Evolutionary conservation across 2,888 invertebrate genomes (phyloP).

Genomic region (Ditylenchus weischeri): DNA sequence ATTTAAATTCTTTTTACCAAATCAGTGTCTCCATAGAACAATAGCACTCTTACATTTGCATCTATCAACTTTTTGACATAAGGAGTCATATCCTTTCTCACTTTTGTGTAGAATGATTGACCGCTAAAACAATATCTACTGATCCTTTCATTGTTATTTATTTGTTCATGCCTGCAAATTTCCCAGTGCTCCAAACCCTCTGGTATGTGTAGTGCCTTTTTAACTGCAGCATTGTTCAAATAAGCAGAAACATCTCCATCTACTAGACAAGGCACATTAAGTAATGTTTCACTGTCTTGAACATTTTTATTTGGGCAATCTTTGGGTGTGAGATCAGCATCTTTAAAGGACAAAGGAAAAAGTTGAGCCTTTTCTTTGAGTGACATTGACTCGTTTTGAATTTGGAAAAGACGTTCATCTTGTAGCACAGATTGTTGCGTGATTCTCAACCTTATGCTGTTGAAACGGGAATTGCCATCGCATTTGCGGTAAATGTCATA

Average conservation of each 20-base stretch:
- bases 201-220: slow-evolving; percentile 6
- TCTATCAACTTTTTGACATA: neutral
- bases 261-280: slow-evolving; percentile 47
- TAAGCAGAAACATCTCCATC: slow-evolving; percentile 51
- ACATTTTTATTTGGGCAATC: neutral
- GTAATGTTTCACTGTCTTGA: neutral
- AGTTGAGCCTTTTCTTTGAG: neutral
- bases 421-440: neutral
- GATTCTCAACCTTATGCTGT: neutral
- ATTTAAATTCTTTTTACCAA: too few species aligned
- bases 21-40: slow-evolving; percentile 7
- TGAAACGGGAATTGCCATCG: neutral
- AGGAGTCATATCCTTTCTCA: neutral
- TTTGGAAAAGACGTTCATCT: neutral
- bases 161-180: slow-evolving; percentile 22
- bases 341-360: neutral
- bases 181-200: neutral
- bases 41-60: neutral
- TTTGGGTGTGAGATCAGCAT: neutral
- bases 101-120: neutral
- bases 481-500: neutral
- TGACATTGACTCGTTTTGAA: neutral
- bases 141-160: too few species aligned
- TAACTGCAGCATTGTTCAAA: slow-evolving; percentile 47
- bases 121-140: neutral